Conservation (phyloP, 2,113 vertebrate genomes). For the Edolisoma coerulescens region DNA sequence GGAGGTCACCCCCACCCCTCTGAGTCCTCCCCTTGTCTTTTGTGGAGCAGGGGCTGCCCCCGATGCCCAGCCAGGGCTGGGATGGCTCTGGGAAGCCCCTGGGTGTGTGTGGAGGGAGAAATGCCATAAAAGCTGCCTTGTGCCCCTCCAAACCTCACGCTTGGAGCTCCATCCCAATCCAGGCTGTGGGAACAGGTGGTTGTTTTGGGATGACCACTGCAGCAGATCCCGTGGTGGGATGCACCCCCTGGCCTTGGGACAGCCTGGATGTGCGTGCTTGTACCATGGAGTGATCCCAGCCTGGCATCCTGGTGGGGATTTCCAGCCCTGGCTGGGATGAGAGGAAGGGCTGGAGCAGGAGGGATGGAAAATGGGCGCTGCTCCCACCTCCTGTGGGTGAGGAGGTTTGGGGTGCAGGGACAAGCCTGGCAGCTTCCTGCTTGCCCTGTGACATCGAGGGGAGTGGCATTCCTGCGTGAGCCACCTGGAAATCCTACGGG, state of each 20-base stretch:
- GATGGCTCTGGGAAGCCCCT: neutral
- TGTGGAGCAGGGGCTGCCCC: neutral
- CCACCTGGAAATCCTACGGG: neutral
- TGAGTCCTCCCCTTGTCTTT: neutral
- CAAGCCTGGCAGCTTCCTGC: neutral
- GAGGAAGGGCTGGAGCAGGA: neutral
- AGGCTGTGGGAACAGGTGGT: neutral
- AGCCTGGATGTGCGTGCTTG: neutral
- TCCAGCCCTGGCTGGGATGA: neutral
- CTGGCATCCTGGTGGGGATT: neutral
- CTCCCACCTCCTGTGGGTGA: neutral
- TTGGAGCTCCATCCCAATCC: neutral
- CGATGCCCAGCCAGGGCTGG: neutral
- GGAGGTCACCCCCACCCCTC: neutral
- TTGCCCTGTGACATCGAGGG: neutral
- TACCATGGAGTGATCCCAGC: neutral
- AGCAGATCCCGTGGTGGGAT: accelerated
- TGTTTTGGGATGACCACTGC: neutral
- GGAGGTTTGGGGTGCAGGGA: neutral
- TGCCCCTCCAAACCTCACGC: accelerated
- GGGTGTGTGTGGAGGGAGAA: neutral
- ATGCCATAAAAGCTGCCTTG: neutral
- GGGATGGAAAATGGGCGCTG: neutral
- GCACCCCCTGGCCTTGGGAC: neutral
- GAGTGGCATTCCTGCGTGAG: neutral